Evolutionary conservation across 1,140 invertebrate species (phyloP).

Genomic region (Pogonus chalceus): DNA sequence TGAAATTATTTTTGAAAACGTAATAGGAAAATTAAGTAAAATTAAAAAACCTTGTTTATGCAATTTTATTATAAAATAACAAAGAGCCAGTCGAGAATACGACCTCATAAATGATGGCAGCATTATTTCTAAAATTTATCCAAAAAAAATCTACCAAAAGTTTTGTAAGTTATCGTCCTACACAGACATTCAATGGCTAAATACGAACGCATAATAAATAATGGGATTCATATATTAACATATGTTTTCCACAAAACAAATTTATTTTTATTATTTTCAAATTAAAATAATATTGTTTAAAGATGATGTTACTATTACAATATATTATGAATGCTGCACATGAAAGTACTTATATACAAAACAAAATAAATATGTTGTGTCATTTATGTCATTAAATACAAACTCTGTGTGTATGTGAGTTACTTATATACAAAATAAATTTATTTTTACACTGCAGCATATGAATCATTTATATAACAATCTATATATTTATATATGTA

Average conservation of each 20-base stretch:
- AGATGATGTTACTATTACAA: conserved; percentile 4
- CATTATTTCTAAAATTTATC: conserved; percentile 2
- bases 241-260: neutral
- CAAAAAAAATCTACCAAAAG: neutral
- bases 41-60: neutral
- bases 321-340: conserved; percentile 3
- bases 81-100: conserved; percentile 2
- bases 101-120: conserved; percentile 4
- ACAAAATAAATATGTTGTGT: neutral
- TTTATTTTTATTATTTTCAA: neutral
- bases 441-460: conserved; percentile 1
- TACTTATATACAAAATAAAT: conserved; percentile 4
- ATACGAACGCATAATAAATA: neutral
- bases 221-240: neutral
- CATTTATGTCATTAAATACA: conserved; percentile 3
- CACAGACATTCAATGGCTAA: neutral
- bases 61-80: conserved; percentile 8
- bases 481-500: neutral
- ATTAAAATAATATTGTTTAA: conserved; percentile 7
- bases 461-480: neutral
- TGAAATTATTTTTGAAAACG: too few relatives aligned
- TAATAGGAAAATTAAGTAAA: too few relatives aligned
- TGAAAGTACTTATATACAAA: conserved; percentile 1
- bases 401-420: neutral
- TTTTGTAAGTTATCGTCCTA: neutral